A percentile compares a stretch with the other conserved stretches of the same genome.
Conservation (phyloP, 1,140 invertebrate genomes). For the Euglossa dilemma region DNA sequence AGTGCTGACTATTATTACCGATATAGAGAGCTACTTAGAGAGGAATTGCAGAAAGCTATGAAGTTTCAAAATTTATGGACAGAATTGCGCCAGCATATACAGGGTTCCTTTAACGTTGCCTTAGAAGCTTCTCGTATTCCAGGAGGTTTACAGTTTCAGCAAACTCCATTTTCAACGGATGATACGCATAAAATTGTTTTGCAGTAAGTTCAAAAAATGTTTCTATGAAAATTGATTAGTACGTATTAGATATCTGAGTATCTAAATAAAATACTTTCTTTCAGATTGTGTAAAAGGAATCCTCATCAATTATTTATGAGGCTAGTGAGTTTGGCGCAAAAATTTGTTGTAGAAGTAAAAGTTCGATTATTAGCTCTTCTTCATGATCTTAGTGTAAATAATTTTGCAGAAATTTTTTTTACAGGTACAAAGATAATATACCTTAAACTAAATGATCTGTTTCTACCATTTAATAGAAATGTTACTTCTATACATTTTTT, state of each 20-base stretch:
- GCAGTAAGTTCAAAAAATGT: conserved; percentile 60
- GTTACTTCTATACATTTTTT: conserved; percentile 20
- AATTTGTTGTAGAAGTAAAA: conserved; percentile 86
- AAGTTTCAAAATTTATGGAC: conserved; percentile 83
- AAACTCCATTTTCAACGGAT: conserved; percentile 64
- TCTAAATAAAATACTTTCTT: conserved; percentile 32
- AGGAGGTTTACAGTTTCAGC: conserved; percentile 66
- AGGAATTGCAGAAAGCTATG: conserved; percentile 82
- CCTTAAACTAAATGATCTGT: conserved; percentile 17
- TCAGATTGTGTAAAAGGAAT: conserved; percentile 84
- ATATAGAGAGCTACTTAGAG: conserved; percentile 76
- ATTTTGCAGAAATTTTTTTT: conserved; percentile 83
- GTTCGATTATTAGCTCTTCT: conserved; percentile 84
- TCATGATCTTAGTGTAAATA: conserved; percentile 80
- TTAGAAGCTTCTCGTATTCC: conserved; percentile 75
- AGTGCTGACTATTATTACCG: conserved; percentile 13
- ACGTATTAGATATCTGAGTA: background rate
- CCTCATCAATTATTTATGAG: conserved; percentile 85
- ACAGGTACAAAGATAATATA: conserved; percentile 73
- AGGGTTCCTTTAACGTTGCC: conserved; percentile 80
- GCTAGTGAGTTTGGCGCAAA: conserved; percentile 85
- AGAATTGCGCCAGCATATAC: conserved; percentile 83
- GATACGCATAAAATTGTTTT: conserved; percentile 71
- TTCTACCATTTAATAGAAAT: background rate
- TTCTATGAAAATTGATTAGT: background rate